These are phyloP conservation scores for Trachops cirrhosus DNA, from an alignment of 2,797 vertebrate species.

Conservation along the genomic window DNA sequence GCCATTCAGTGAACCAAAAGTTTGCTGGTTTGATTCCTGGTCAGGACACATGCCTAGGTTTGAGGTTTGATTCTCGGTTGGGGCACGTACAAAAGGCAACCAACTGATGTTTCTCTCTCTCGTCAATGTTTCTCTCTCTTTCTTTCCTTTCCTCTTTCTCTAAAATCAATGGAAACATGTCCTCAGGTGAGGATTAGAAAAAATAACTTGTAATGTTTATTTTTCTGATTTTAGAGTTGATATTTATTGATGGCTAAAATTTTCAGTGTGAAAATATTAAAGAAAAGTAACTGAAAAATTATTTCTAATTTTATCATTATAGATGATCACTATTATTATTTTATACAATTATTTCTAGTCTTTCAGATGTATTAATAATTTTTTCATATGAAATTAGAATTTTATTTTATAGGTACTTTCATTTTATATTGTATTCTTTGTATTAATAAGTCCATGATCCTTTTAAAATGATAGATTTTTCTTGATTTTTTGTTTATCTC, in stretches of 20 bases:
- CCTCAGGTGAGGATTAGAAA: too few species aligned
- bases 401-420: neutral
- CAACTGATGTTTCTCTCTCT: neutral
- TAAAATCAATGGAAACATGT: too few species aligned
- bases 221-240: conserved; percentile 17
- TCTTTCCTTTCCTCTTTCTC: too few species aligned
- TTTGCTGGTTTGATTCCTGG: neutral
- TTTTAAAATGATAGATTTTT: conserved; percentile 9
- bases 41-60: neutral
- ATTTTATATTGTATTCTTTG: neutral
- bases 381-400: conserved; percentile 1
- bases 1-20: neutral
- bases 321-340: neutral
- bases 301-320: neutral
- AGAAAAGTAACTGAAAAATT: conserved; percentile 8
- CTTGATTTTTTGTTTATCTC: neutral
- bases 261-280: neutral
- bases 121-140: too few species aligned
- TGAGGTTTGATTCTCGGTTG: neutral
- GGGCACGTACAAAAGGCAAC: neutral
- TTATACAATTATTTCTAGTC: neutral
- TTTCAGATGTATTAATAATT: conserved; percentile 6
- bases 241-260: neutral
- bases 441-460: neutral
- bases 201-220: neutral